Conservation (phyloP, 2,888 invertebrate species). For the Cheilosia impressa region DNA sequence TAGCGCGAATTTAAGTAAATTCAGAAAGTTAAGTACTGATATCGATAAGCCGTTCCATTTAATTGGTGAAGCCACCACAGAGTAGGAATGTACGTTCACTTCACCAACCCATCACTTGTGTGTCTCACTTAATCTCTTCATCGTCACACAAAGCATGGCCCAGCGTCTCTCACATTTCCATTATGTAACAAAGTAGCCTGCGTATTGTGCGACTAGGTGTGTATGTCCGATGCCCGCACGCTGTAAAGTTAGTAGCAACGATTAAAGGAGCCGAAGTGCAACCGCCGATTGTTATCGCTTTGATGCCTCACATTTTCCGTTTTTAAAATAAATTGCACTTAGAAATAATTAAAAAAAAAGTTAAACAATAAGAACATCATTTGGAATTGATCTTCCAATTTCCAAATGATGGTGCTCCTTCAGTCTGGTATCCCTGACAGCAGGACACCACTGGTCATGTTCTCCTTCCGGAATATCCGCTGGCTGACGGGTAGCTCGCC, state of each 20-base stretch:
- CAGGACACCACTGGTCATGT: slow-evolving; percentile 77
- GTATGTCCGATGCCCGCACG: not conserved
- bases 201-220: not conserved
- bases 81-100: not conserved
- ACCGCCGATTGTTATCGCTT: slow-evolving; percentile 6
- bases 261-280: slow-evolving; percentile 22
- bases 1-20: slow-evolving; percentile 14
- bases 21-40: slow-evolving; percentile 35
- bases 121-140: slow-evolving; percentile 6
- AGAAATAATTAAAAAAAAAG: not conserved
- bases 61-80: slow-evolving; percentile 6
- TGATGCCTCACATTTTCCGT: slow-evolving; percentile 3
- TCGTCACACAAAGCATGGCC: not conserved
- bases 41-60: slow-evolving; percentile 41
- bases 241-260: not conserved
- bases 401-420: not conserved
- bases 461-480: slow-evolving; percentile 87
- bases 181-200: slow-evolving; percentile 18
- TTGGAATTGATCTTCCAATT: not conserved
- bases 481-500: slow-evolving; percentile 90
- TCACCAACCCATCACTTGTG: not conserved
- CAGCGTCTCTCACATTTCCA: slow-evolving; percentile 1
- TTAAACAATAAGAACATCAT: slow-evolving; percentile 4
- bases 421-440: slow-evolving; percentile 81
- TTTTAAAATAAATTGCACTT: slow-evolving; percentile 21